Conservation (phyloP, 2,888 invertebrate species). For the Fabriciana adippe region DNA sequence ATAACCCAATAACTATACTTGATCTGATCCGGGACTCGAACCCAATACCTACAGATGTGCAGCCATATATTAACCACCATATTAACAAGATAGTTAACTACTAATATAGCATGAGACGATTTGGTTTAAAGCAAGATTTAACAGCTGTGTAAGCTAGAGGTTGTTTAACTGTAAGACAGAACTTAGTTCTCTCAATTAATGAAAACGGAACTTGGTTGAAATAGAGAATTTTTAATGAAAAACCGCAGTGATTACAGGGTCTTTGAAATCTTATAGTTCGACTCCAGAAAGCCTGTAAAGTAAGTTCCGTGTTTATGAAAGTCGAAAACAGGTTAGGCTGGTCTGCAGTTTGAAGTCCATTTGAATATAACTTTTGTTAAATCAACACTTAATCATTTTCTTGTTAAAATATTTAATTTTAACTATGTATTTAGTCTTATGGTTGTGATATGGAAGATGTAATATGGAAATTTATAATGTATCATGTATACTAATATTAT, state of each 20-base stretch:
- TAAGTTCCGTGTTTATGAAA: background rate
- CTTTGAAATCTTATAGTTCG: conserved; percentile 1
- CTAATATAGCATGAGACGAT: background rate
- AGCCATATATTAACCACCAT: no score
- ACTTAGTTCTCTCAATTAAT: conserved; percentile 27
- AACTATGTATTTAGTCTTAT: no score
- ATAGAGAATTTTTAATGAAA: conserved; percentile 33
- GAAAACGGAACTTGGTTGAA: conserved; percentile 30
- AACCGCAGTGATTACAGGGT: conserved; percentile 25
- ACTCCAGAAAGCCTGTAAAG: conserved; percentile 1
- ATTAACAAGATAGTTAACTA: no score
- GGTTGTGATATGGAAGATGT: no score
- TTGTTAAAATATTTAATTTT: no score
- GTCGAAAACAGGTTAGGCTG: background rate
- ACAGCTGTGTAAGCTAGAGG: background rate
- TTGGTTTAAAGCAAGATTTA: conserved; percentile 7
- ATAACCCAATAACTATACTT: no score
- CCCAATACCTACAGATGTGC: no score
- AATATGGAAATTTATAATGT: no score
- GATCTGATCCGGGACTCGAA: no score
- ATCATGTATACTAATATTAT: no score
- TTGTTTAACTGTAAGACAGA: conserved; percentile 1
- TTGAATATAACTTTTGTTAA: background rate
- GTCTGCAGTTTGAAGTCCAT: background rate
- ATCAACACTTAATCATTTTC: no score